Conservation (phyloP, 2,113 vertebrate genomes). For the Rhynchopsitta pachyrhyncha region DNA sequence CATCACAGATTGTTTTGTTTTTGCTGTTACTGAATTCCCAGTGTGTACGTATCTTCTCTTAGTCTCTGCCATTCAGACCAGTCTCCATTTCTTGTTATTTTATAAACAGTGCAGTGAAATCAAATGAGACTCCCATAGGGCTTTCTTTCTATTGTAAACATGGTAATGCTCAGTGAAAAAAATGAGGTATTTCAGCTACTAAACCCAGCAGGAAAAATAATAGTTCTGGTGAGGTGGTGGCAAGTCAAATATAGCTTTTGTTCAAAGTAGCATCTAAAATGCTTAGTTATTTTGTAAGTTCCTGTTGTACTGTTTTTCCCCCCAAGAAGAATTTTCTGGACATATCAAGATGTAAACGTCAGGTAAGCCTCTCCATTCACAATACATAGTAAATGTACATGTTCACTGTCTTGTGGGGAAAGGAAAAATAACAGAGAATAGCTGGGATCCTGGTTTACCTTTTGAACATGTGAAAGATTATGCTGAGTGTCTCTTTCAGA, state of each 20-base stretch:
- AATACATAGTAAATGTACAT: not conserved
- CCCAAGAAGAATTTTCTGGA: not conserved
- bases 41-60: not conserved
- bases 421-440: not conserved
- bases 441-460: not conserved
- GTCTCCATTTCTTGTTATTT: slow-evolving; percentile 39
- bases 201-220: not conserved
- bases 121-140: slow-evolving; percentile 4
- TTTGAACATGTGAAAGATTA: not conserved
- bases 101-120: not conserved
- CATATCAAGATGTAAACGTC: not conserved
- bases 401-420: not conserved
- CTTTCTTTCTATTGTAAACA: slow-evolving; percentile 16
- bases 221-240: not conserved
- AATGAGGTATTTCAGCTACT: not conserved
- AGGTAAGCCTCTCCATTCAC: not conserved
- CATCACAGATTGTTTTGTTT: not conserved
- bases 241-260: not conserved
- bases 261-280: not conserved
- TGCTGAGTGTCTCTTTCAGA: not conserved
- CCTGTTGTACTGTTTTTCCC: accelerated
- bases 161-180: not conserved
- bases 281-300: not conserved
- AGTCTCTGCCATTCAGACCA: not conserved
- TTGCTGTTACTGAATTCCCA: not conserved